phyloP scores from a whole-genome alignment of 2,797 vertebrate genomes.

The Gorsachius magnificus region DNA sequence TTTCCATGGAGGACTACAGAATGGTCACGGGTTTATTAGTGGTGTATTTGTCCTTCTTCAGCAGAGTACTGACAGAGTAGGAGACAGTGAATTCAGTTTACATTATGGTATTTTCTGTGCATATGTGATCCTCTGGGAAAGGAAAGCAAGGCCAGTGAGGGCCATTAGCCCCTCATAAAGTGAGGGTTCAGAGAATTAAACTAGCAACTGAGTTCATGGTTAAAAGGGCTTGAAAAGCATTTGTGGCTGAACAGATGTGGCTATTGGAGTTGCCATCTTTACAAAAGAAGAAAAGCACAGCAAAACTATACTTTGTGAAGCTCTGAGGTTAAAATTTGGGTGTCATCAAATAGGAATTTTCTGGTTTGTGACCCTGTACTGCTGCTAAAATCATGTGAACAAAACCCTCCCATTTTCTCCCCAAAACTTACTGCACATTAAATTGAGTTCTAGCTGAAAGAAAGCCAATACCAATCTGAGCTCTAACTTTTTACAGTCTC shows the following conservation, averaged over 20 bases:
- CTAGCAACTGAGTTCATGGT: not conserved
- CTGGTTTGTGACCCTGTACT: not conserved
- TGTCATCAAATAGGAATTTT: not conserved
- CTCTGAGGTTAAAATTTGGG: not conserved
- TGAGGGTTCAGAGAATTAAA: not conserved
- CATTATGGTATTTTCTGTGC: not conserved
- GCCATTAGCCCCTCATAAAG: not conserved
- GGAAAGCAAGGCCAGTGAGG: not conserved
- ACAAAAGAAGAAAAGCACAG: not conserved
- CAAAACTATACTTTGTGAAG: not conserved
- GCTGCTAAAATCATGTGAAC: not conserved
- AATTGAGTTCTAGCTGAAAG: not conserved
- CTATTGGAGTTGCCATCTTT: not conserved
- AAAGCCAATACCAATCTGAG: not conserved
- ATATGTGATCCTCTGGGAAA: not conserved
- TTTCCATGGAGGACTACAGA: not conserved
- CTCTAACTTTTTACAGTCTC: not conserved
- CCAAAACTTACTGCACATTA: not conserved
- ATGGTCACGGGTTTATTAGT: not conserved
- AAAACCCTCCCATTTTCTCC: not conserved
- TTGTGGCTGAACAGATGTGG: not conserved
- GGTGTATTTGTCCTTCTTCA: not conserved
- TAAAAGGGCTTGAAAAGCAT: not conserved
- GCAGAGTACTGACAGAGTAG: not conserved
- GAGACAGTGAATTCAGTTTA: not conserved